Percentiles rank a stretch among this genome's conserved stretches.
phyloP scores from a whole-genome alignment of 1,140 invertebrate genomes.

The Hyles vespertilio region DNA sequence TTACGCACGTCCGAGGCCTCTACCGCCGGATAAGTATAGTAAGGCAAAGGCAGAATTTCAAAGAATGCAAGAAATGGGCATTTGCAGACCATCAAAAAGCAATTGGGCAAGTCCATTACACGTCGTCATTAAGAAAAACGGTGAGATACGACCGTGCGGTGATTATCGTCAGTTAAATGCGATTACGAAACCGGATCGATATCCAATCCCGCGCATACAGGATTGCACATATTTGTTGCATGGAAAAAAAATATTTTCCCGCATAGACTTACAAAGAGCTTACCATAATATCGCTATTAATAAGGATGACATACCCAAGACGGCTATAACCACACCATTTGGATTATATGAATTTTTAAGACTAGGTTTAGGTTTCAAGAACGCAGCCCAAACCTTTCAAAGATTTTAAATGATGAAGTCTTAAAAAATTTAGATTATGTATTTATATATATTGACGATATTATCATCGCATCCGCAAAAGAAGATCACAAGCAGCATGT shows the following conservation, averaged over 20 bases:
- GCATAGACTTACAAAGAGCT: constrained; percentile 9
- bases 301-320: too few relatives aligned
- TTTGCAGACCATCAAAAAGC: constrained; percentile 18
- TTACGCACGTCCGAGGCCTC: background rate
- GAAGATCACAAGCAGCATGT: too few relatives aligned
- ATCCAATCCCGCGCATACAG: constrained; percentile 13
- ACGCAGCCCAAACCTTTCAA: too few relatives aligned
- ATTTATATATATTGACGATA: too few relatives aligned
- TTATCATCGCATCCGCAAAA: too few relatives aligned
- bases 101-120: constrained; percentile 20
- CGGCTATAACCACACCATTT: too few relatives aligned
- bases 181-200: constrained; percentile 17
- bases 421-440: too few relatives aligned
- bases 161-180: constrained; percentile 16
- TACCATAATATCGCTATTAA: background rate
- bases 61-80: constrained; percentile 17
- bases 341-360: too few relatives aligned
- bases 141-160: constrained; percentile 13
- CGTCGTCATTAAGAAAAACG: constrained; percentile 15
- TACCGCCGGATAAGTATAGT: constrained; percentile 5
- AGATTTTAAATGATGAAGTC: too few relatives aligned
- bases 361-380: too few relatives aligned
- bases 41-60: constrained; percentile 17
- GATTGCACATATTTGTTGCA: constrained; percentile 16
- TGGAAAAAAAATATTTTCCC: constrained; percentile 10